Evolutionary conservation across 2,888 invertebrate genomes (phyloP), one percentile per base, ranked within the genome.

Genomic region (Xiphydria camelus): DNA sequence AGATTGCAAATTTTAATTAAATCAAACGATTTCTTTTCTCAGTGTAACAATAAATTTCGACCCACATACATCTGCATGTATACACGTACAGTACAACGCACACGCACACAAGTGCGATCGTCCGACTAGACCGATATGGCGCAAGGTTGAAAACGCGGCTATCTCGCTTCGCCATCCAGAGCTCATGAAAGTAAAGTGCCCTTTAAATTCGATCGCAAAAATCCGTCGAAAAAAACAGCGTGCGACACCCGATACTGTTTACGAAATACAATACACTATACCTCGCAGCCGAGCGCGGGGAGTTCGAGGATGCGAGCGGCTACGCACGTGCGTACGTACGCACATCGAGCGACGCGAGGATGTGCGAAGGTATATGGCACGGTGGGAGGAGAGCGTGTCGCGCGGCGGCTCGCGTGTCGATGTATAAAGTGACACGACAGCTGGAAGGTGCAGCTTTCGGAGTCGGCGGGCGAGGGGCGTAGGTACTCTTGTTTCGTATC

Each of bases 391-490:
- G 29, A 29, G 29, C 15, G 29, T 29, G 29, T 29, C 15, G 12
- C 9, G 12, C 29, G 12, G 12, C 7, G 15, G 14, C 6, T 29
- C 15, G 6, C 15, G 12, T 35, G 23, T 51, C 47, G 45, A 51
- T 47, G 56, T 62, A 65, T 66, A 62, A 61, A 62, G 47, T 66
- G 57, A 64, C 64, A 46, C 61, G 61, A 66, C 66, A 66, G 67
- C 67, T 66, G 66, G 62, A 52, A 58, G 58, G 57, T 64, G 53
- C 55, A 53, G 47, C 50, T 49, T 47, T 45, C 36, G 37, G 35
- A 20, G 35, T 35, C 34, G 22, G 34, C 35, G 21, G 19, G 32
- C 41, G n/a, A n/a, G n/a, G n/a, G n/a, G n/a, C n/a, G n/a, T n/a
- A n/a, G n/a, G n/a, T n/a, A n/a, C n/a, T n/a, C n/a, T n/a, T n/a